Evolutionary conservation across 2,888 invertebrate species (phyloP).

Genomic region (Nemurella pictetii): DNA sequence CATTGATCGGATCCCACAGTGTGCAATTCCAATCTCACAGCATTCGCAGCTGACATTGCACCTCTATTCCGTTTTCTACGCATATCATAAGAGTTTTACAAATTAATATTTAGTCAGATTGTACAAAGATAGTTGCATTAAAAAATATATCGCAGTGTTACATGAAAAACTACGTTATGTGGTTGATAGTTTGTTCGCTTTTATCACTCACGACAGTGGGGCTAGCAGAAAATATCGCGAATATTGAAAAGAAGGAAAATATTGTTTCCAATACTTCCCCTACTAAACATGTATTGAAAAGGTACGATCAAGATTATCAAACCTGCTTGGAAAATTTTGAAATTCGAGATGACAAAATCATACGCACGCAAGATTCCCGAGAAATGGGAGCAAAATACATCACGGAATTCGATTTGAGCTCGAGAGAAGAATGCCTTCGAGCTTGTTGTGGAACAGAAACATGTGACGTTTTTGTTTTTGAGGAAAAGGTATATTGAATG

Average conservation of each 20-base stretch:
- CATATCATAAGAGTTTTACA: not conserved
- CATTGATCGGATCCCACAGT: slow-evolving; percentile 8
- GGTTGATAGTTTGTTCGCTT: not conserved
- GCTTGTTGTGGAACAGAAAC: slow-evolving; percentile 84
- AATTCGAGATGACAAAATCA: slow-evolving; percentile 86
- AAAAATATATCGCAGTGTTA: not conserved
- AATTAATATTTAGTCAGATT: slow-evolving; percentile 48
- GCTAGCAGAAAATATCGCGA: not conserved
- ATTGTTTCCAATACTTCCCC: not conserved
- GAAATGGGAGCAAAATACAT: slow-evolving; percentile 87
- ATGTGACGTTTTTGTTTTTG: slow-evolving; percentile 91
- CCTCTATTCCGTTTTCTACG: not conserved
- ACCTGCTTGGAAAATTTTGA: slow-evolving; percentile 78
- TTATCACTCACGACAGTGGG: slow-evolving; percentile 10
- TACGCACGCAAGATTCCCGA: slow-evolving; percentile 85
- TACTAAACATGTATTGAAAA: slow-evolving; percentile 44
- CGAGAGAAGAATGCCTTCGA: slow-evolving; percentile 78
- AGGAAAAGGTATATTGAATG: slow-evolving; percentile 72
- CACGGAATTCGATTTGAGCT: slow-evolving; percentile 80
- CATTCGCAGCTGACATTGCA: slow-evolving; percentile 21
- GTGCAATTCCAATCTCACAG: not conserved
- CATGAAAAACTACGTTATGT: not conserved
- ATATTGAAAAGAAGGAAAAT: not conserved
- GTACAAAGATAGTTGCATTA: slow-evolving; percentile 47
- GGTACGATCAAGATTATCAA: slow-evolving; percentile 62